These are phyloP conservation scores for Petromus typicus DNA, from an alignment of 2,113 vertebrate species.

Conservation along the genomic window DNA sequence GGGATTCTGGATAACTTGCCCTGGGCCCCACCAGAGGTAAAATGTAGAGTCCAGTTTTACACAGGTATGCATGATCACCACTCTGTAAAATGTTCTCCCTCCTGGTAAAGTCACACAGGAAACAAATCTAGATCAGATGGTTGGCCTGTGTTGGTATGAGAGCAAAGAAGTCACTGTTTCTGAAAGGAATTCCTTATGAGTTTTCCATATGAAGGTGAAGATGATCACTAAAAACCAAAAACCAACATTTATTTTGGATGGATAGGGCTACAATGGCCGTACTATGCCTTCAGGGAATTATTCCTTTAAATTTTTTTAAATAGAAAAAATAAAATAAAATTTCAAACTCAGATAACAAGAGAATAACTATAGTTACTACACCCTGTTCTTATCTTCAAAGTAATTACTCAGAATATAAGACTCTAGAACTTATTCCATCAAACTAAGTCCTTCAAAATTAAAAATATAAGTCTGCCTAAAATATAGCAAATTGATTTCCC, in stretches of 20 bases:
- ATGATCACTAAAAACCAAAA: neutral
- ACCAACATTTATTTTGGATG: neutral
- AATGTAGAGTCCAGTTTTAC: neutral
- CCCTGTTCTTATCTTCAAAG: neutral
- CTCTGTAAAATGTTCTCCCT: neutral
- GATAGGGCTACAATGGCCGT: neutral
- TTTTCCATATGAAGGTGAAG: neutral
- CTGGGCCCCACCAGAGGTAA: neutral
- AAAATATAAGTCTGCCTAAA: neutral
- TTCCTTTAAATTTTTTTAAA: neutral
- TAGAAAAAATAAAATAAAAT: neutral
- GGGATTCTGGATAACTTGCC: neutral
- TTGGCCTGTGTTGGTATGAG: neutral
- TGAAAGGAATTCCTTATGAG: neutral
- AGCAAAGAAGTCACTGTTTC: neutral
- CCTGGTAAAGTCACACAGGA: neutral
- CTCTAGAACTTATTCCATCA: neutral
- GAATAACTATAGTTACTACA: neutral
- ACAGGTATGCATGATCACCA: neutral
- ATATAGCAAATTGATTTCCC: neutral
- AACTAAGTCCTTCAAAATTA: conserved; percentile 1
- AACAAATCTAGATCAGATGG: neutral
- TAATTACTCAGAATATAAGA: neutral
- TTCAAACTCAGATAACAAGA: neutral
- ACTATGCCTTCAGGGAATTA: neutral